These are phyloP conservation scores for Rhinichthys klamathensis DNA, from an alignment of 2,113 vertebrate genomes.

Conservation along the genomic window DNA sequence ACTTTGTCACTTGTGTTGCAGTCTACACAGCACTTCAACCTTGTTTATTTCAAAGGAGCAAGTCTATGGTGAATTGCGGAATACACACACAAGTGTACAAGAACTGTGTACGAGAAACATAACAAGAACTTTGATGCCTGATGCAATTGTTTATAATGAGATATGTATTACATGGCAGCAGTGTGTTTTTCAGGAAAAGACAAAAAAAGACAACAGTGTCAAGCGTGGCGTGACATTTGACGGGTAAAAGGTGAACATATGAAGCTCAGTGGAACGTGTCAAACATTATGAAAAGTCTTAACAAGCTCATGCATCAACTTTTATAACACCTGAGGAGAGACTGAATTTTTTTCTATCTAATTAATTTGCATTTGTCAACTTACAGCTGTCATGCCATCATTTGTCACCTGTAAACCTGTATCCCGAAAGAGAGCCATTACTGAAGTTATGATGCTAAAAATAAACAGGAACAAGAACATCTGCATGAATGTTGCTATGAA, in stretches of 20 bases:
- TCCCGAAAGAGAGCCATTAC: neutral
- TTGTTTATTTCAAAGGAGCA: neutral
- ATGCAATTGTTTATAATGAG: neutral
- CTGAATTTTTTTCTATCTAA: neutral
- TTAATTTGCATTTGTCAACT: constrained; percentile 4
- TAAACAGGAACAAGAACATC: neutral
- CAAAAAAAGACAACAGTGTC: neutral
- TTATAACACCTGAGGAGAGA: neutral
- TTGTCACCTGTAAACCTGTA: neutral
- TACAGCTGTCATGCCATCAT: neutral
- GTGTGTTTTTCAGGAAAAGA: neutral
- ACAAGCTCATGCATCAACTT: neutral
- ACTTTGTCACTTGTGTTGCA: neutral
- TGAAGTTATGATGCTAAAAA: neutral
- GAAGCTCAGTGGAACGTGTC: neutral
- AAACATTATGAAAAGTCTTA: constrained; percentile 1
- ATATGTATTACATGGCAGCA: neutral
- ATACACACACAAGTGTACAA: neutral
- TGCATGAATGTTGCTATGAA: neutral
- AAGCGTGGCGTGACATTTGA: neutral
- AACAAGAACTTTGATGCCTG: neutral
- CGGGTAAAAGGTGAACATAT: neutral
- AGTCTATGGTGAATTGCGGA: neutral
- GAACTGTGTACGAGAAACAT: neutral
- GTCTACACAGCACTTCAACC: neutral